Base-by-base conservation (phyloP, 2,797 vertebrate species). In the Enteromius unitaeniatus region DNA sequence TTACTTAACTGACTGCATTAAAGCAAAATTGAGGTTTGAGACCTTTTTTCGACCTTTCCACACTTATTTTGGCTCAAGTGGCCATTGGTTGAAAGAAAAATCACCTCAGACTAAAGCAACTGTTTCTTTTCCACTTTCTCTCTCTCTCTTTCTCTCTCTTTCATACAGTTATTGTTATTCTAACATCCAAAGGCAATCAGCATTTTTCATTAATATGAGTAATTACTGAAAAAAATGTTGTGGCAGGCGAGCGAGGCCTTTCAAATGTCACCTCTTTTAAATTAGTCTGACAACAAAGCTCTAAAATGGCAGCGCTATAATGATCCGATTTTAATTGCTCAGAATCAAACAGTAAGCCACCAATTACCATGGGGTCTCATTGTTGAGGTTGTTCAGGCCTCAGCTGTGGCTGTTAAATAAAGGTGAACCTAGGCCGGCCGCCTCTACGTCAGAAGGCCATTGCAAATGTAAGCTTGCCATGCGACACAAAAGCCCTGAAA, bases 231-330 rank as follows among this genome's bases (percentile, higher is more conserved):
- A 58, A 92, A 93, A 92, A 90, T 91, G 93, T 90, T 85, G 88
- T 81, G 85, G 89, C 87, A 78, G 87, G 88, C 58, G 90, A 82
- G 82, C 77, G 79, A 86, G 84, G 89, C 88, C 88, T 92, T 93
- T 90, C 91, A 94, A 94, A 95, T 94, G 94, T 93, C 94, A 94
- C 90, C 92, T 93, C 92, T 92, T 93, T 92, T 91, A 91, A 90
- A 91, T 94, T 92, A 92, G 53, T 81, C 84, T 84, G 87, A 90
- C 78, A 89, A 87, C 83, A 84, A 78, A 92, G 89, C 89, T 91
- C 91, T 92, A 89, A 94, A 95, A 94, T 93, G 92, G 92, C 93
- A 93, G 81, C 0, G 88, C 91, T 91, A 90, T 95, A 93, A 94
- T 93, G 91, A 93, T 89, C 87, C 74, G 81, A 86, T 87, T 91